Conservation (phyloP, 2,113 vertebrate species). For the Oenanthe oenanthe region DNA sequence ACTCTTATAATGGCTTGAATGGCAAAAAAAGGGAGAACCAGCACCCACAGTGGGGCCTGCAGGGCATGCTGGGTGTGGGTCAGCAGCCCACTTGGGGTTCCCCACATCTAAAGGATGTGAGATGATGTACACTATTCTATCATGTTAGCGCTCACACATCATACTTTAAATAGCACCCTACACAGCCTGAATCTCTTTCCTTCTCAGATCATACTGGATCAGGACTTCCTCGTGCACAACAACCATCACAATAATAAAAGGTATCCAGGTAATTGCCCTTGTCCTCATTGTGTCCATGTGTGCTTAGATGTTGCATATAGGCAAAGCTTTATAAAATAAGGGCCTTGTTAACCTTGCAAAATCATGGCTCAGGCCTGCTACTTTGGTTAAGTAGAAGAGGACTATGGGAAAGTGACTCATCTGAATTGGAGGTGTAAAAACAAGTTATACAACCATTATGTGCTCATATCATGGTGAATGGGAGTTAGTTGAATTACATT, state of each 20-base stretch:
- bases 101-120: background rate
- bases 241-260: background rate
- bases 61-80: accelerated
- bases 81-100: background rate
- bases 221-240: background rate
- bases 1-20: background rate
- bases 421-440: background rate
- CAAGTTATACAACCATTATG: background rate
- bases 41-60: background rate
- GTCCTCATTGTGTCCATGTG: background rate
- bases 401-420: background rate
- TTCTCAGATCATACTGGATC: background rate
- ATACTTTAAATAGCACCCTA: background rate
- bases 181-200: background rate
- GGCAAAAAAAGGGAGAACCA: background rate
- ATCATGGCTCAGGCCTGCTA: background rate
- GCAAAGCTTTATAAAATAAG: background rate
- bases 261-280: background rate
- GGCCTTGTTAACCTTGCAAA: background rate
- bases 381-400: background rate
- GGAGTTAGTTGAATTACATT: background rate
- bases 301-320: background rate
- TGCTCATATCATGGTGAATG: background rate
- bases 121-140: background rate
- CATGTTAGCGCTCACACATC: background rate